phyloP scores from a whole-genome alignment of 2,113 vertebrate species.

The Oplegnathus fasciatus region DNA sequence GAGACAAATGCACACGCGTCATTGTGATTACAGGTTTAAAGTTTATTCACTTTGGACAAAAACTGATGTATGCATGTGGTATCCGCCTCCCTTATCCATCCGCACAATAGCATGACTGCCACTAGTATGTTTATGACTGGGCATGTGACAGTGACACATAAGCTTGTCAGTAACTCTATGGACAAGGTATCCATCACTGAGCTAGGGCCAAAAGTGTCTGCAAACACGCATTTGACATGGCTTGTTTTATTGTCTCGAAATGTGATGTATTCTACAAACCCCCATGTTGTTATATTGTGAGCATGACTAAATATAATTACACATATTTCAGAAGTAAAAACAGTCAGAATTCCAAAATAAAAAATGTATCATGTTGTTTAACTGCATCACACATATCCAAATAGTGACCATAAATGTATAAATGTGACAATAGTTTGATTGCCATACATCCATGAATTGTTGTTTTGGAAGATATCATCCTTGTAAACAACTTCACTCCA shows the following conservation, averaged over 20 bases:
- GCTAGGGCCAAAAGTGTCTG: neutral
- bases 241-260: neutral
- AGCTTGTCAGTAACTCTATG: neutral
- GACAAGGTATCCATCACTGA: neutral
- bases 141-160: slow-evolving; percentile 25
- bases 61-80: neutral
- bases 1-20: neutral
- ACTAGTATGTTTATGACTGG: neutral
- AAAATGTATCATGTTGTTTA: neutral
- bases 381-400: neutral
- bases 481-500: slow-evolving; percentile 49
- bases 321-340: neutral
- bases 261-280: neutral
- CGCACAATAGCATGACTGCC: too few species aligned
- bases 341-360: neutral
- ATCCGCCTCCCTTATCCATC: too few species aligned
- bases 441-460: slow-evolving; percentile 2
- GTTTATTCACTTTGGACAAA: neutral
- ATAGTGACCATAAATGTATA: neutral
- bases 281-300: neutral
- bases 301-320: neutral
- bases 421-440: neutral
- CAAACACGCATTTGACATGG: neutral
- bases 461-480: slow-evolving; percentile 36
- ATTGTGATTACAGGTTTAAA: neutral